Evolutionary conservation across 2,113 vertebrate genomes (phyloP).

Genomic region (Oreochromis tanganicae): DNA sequence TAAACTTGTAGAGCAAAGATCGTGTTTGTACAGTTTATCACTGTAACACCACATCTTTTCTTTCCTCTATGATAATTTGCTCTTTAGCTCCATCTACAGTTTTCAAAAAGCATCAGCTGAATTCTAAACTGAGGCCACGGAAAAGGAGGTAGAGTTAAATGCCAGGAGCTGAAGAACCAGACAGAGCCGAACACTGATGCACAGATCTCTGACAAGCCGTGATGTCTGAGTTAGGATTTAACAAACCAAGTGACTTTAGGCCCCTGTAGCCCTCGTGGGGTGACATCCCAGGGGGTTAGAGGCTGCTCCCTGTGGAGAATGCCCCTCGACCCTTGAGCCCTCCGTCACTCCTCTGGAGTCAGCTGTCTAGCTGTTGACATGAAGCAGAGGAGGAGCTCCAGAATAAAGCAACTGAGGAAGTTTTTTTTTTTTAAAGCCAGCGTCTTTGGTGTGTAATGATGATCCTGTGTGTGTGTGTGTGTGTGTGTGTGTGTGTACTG

Average conservation of each 20-base stretch:
- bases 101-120: neutral
- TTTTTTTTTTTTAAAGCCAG: neutral
- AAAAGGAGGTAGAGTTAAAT: neutral
- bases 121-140: neutral
- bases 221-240: constrained; percentile 48
- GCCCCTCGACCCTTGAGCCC: constrained; percentile 58
- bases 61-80: neutral
- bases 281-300: constrained; percentile 34
- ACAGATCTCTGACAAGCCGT: constrained; percentile 2
- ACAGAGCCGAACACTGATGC: neutral
- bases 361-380: constrained; percentile 27
- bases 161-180: neutral
- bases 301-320: constrained; percentile 55
- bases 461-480: constrained; percentile 10
- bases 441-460: neutral
- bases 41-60: neutral
- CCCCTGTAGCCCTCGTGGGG: constrained; percentile 12
- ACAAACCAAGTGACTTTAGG: constrained; percentile 58
- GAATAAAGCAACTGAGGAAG: neutral
- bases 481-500: constrained; percentile 15
- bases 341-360: constrained; percentile 51
- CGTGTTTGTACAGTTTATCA: neutral
- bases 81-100: neutral
- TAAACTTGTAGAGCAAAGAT: neutral
- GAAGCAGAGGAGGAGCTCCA: neutral